A percentile compares a stretch with the other conserved stretches of the same genome.
phyloP scores from a whole-genome alignment of 2,888 invertebrate genomes.

The Pinctada fucata region DNA sequence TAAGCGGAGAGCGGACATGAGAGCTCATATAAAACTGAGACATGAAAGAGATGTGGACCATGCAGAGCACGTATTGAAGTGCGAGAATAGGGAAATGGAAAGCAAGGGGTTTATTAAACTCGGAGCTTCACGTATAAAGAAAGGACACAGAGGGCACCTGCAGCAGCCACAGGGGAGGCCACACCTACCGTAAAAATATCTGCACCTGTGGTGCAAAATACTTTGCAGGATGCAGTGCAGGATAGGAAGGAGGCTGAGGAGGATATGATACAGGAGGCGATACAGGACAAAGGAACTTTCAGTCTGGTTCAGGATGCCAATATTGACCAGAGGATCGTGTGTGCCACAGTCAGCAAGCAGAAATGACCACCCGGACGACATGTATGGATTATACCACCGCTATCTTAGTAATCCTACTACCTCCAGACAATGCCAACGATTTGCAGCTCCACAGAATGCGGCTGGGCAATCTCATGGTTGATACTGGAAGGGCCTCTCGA shows the following conservation, averaged over 20 bases:
- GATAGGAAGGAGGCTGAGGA: background rate
- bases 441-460: background rate
- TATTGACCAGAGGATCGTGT: no score
- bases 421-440: background rate
- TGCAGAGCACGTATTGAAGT: background rate
- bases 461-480: conserved; percentile 9
- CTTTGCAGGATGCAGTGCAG: background rate
- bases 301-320: background rate
- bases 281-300: background rate
- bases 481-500: background rate
- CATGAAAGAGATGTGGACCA: background rate
- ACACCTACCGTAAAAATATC: background rate
- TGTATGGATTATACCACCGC: background rate
- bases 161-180: background rate
- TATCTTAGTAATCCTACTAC: background rate
- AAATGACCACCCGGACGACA: background rate
- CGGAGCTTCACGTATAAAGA: background rate
- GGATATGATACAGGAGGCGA: background rate
- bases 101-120: conserved; percentile 10
- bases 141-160: background rate
- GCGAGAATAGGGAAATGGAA: background rate
- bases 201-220: conserved; percentile 2
- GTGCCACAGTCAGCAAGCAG: background rate
- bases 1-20: conserved; percentile 1
- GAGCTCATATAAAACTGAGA: background rate